These are phyloP conservation scores for Drosophila willistoni DNA, from an alignment of 1,140 invertebrate genomes.

Conservation along the genomic window DNA sequence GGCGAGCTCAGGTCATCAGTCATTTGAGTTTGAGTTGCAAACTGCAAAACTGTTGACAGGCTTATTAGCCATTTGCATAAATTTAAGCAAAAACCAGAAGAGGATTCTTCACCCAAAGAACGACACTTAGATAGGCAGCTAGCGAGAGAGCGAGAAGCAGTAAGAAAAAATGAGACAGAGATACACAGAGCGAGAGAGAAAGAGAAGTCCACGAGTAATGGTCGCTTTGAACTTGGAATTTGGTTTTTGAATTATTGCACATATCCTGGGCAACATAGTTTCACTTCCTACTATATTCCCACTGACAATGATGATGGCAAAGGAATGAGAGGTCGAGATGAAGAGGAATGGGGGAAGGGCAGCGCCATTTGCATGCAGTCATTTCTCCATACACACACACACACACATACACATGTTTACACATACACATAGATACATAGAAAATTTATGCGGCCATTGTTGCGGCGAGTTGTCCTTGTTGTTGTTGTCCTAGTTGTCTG, in stretches of 20 bases:
- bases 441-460: conserved; percentile 81
- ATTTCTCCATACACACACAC: conserved; percentile 43
- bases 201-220: conserved; percentile 69
- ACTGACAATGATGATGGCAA: conserved; percentile 53
- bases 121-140: not conserved
- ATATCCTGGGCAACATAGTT: conserved; percentile 80
- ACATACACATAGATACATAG: conserved; percentile 55
- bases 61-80: conserved; percentile 82
- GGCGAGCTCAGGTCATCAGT: conserved; percentile 55
- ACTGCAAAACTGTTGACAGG: conserved; percentile 80
- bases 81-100: conserved; percentile 49
- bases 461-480: conserved; percentile 72
- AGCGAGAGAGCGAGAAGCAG: conserved; percentile 9
- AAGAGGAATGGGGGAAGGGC: conserved; percentile 1
- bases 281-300: conserved; percentile 61
- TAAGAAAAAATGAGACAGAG: conserved; percentile 22
- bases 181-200: conserved; percentile 19
- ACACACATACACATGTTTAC: conserved; percentile 23
- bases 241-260: conserved; percentile 80
- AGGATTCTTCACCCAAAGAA: conserved; percentile 1
- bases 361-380: conserved; percentile 43
- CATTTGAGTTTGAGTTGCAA: conserved; percentile 50
- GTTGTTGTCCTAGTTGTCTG: conserved; percentile 76
- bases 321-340: conserved; percentile 24
- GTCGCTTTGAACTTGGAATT: conserved; percentile 83